Percentiles rank a stretch among this genome's conserved stretches.
Conservation (phyloP, 1,140 invertebrate genomes). For the Plodia interpunctella region DNA sequence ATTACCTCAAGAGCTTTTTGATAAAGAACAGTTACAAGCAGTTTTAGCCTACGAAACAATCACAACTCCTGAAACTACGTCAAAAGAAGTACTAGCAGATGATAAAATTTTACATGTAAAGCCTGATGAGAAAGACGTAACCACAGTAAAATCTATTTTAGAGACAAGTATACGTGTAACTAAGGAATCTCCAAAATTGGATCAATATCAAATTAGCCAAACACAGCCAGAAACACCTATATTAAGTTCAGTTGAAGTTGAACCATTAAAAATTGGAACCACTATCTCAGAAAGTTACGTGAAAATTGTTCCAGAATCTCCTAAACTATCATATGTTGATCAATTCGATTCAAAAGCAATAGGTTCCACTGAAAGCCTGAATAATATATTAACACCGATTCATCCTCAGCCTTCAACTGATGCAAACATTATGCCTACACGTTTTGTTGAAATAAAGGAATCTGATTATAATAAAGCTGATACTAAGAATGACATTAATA, state of each 20-base stretch:
- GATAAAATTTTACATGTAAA: neutral
- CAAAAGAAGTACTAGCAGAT: neutral
- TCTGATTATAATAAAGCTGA: slow-evolving; percentile 12
- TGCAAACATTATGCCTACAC: slow-evolving; percentile 17
- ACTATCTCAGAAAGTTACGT: slow-evolving; percentile 30
- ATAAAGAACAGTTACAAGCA: neutral
- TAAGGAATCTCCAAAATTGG: neutral
- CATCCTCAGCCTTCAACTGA: slow-evolving; percentile 18
- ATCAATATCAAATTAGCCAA: neutral
- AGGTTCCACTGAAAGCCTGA: slow-evolving; percentile 29
- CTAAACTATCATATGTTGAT: slow-evolving; percentile 41
- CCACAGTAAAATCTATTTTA: neutral
- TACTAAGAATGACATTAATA: slow-evolving; percentile 32
- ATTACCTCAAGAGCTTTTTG: neutral
- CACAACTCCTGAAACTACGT: neutral
- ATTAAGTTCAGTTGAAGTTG: slow-evolving; percentile 28
- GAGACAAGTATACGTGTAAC: neutral
- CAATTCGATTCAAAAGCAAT: slow-evolving; percentile 34
- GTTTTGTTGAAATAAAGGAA: neutral
- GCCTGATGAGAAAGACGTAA: neutral
- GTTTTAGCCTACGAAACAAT: neutral
- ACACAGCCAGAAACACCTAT: neutral
- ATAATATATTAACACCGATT: slow-evolving; percentile 15
- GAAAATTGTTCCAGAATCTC: slow-evolving; percentile 18
- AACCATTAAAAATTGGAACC: slow-evolving; percentile 32